Conservation (phyloP, 2,113 vertebrate species). For the Elephas maximus region DNA sequence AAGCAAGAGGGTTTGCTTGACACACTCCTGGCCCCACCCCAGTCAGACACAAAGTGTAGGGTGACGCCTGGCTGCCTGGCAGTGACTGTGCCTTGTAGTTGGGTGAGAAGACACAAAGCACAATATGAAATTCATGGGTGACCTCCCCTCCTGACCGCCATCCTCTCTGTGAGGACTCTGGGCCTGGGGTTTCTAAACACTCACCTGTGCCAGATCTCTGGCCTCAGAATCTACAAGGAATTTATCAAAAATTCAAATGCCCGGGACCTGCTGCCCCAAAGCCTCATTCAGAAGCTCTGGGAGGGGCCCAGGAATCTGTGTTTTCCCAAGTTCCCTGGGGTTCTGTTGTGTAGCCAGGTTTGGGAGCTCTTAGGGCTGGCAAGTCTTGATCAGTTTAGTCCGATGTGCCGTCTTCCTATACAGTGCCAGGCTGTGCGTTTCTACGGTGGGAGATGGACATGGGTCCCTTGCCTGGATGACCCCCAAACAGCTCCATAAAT, state of each 20-base stretch:
- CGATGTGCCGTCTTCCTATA: not conserved
- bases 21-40: not conserved
- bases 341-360: not conserved
- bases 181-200: not conserved
- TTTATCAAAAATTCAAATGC: not conserved
- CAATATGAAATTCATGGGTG: not conserved
- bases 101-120: not conserved
- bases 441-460: not conserved
- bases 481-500: rapidly evolving
- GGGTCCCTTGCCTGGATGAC: not conserved
- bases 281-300: not conserved
- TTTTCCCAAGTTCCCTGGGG: not conserved
- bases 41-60: too few species aligned
- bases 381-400: not conserved
- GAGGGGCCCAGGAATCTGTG: not conserved
- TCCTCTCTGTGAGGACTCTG: not conserved
- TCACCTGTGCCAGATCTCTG: not conserved
- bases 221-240: not conserved
- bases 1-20: not conserved
- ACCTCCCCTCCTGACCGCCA: too few species aligned
- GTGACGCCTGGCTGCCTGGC: not conserved
- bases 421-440: not conserved
- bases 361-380: not conserved
- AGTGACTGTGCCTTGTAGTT: not conserved
- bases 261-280: not conserved